Evolutionary conservation across 2,888 invertebrate species (phyloP).

Genomic region (Clistopyga incitator): DNA sequence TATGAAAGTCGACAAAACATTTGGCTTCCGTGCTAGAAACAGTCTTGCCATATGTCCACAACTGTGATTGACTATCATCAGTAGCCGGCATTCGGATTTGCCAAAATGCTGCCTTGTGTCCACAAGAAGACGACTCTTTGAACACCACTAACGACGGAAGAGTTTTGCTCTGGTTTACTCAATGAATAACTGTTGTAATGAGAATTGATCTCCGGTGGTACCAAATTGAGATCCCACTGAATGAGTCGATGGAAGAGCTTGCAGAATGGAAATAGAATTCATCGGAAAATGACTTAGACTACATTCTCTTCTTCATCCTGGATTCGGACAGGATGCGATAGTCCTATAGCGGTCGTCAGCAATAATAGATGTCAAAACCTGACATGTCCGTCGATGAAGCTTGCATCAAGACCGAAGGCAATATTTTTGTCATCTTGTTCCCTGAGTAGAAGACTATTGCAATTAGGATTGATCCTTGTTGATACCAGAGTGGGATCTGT

Average conservation of each 20-base stretch:
- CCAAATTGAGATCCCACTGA: not conserved
- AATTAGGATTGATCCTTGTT: constrained; percentile 11
- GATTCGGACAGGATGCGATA: no score
- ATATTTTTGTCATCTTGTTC: not conserved
- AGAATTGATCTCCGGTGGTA: not conserved
- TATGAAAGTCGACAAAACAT: not conserved
- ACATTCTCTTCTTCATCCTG: no score
- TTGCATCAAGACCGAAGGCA: not conserved
- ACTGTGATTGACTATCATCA: not conserved
- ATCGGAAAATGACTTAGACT: no score
- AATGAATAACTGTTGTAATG: not conserved
- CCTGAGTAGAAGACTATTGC: not conserved
- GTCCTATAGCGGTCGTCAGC: no score
- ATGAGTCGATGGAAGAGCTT: not conserved
- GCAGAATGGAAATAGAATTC: no score
- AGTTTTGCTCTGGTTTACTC: not conserved
- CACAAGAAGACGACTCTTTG: not conserved
- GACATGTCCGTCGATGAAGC: no score
- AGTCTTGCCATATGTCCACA: not conserved
- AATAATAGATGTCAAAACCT: no score
- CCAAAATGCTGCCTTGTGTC: not conserved
- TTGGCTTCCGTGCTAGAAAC: not conserved
- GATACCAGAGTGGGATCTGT: not conserved
- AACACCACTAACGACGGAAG: not conserved
- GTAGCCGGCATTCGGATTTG: not conserved